Base-by-base conservation (phyloP, 37 sponge, comb jelly and placozoan species). In the Bolinopsis microptera region DNA sequence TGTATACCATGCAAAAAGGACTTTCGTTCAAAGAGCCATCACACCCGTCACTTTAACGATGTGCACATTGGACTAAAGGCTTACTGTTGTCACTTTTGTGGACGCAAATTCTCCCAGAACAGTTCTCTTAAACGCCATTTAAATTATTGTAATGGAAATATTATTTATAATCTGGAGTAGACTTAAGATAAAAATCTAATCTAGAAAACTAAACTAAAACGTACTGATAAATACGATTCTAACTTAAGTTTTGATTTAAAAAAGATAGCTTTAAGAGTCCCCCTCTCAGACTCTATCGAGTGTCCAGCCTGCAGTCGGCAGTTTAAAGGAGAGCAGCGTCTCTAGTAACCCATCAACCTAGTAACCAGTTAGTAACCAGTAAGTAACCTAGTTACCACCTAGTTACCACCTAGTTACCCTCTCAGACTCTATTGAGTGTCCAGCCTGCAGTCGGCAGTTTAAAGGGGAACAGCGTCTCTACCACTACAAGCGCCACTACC, bases 311-410 rank as follows among this genome's bases (percentile, higher is more conserved):
- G 90, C 35, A 24, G 3, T 23, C 32, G 35, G 61, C 31, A 30
- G 61, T 86, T 86, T 34, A 38, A 39, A 16, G 90, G 90, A 13
- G 25, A 8, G 0, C 90, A 86, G 90, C 90, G 90, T 9, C 90
- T 39, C 35, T 38, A 41, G 48, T n/a, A 30, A 41, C 48, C 22
- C 41, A 38, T 86, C 28, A 40, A 86, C 30, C 90, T 86, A n/a
- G n/a, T n/a, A n/a, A n/a, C n/a, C n/a, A n/a, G n/a, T n/a, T n/a
- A n/a, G n/a, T n/a, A n/a, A n/a, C n/a, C n/a, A n/a, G n/a, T n/a
- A n/a, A n/a, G n/a, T n/a, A n/a, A n/a, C n/a, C n/a, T n/a, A n/a
- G n/a, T n/a, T n/a, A n/a, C n/a, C n/a, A n/a, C n/a, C n/a, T n/a
- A n/a, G n/a, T n/a, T n/a, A n/a, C n/a, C n/a, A n/a, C n/a, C n/a